Evolutionary conservation across 2,113 vertebrate genomes (phyloP).

Genomic region (Chelonoidis abingdonii): DNA sequence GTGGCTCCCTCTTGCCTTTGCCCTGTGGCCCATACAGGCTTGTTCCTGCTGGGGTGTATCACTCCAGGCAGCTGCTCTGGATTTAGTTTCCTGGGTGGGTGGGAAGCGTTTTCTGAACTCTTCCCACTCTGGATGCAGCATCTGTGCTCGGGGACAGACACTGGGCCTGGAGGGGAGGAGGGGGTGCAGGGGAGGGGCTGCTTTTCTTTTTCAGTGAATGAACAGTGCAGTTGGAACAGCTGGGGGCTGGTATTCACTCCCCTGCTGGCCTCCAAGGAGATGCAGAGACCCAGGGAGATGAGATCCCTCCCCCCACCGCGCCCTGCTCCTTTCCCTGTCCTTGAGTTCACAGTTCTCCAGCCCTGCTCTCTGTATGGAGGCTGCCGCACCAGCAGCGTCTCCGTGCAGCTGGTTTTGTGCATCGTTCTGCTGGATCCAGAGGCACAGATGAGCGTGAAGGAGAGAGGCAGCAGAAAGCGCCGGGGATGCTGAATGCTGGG

Average conservation of each 20-base stretch:
- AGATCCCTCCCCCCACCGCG: not conserved
- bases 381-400: conserved; percentile 3
- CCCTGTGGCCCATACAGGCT: not conserved
- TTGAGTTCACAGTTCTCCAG: not conserved
- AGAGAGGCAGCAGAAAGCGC: not conserved
- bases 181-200: conserved; percentile 37
- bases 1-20: too few relatives aligned
- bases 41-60: not conserved
- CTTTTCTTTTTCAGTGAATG: not conserved
- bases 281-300: not conserved
- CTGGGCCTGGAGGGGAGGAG: not conserved
- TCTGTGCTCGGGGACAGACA: not conserved
- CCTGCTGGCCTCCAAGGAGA: conserved; percentile 5
- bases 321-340: not conserved
- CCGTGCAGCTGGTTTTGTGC: not conserved
- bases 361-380: not conserved
- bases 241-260: not conserved
- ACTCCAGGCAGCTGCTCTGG: not conserved
- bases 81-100: not conserved
- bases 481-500: not conserved
- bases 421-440: not conserved
- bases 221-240: conserved; percentile 1
- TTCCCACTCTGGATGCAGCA: not conserved
- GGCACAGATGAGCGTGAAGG: conserved; percentile 28
- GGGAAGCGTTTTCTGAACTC: not conserved